These are phyloP conservation scores for Romanomermis culicivorax DNA, from an alignment of 2,888 invertebrate genomes.

Conservation along the genomic window DNA sequence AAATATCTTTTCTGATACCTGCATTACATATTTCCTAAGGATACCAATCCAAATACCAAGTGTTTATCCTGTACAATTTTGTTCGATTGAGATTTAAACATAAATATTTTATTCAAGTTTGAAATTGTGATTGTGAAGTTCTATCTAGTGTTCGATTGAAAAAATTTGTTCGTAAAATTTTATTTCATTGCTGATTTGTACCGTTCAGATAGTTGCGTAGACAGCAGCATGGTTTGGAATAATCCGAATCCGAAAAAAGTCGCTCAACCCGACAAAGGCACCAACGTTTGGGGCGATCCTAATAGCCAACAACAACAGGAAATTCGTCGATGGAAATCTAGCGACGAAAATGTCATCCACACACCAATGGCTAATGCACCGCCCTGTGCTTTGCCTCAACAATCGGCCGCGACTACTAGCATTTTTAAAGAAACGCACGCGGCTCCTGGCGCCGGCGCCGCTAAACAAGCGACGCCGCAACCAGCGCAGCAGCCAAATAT, in stretches of 20 bases:
- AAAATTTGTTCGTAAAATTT: too few species aligned
- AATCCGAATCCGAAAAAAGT: constrained; percentile 18
- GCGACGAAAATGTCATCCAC: constrained; percentile 1
- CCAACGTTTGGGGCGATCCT: constrained; percentile 19
- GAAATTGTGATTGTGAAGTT: too few species aligned
- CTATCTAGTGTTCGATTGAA: too few species aligned
- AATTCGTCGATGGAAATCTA: constrained; percentile 5
- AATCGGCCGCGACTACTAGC: neutral
- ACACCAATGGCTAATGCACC: neutral
- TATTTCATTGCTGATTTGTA: too few species aligned
- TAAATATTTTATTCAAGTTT: too few species aligned
- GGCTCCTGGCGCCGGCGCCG: neutral
- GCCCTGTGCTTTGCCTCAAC: neutral
- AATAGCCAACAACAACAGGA: constrained; percentile 12
- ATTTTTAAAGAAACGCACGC: neutral
- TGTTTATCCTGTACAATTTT: too few species aligned
- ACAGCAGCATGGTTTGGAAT: constrained; percentile 18
- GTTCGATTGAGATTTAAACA: too few species aligned
- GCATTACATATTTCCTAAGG: too few species aligned
- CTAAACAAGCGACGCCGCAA: neutral
- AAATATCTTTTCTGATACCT: too few species aligned
- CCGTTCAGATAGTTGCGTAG: neutral
- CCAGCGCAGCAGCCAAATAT: neutral
- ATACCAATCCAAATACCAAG: too few species aligned
- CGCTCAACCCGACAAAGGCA: constrained; percentile 16